phyloP scores from a whole-genome alignment of 2,888 invertebrate species.

The Diogma glabrata region DNA sequence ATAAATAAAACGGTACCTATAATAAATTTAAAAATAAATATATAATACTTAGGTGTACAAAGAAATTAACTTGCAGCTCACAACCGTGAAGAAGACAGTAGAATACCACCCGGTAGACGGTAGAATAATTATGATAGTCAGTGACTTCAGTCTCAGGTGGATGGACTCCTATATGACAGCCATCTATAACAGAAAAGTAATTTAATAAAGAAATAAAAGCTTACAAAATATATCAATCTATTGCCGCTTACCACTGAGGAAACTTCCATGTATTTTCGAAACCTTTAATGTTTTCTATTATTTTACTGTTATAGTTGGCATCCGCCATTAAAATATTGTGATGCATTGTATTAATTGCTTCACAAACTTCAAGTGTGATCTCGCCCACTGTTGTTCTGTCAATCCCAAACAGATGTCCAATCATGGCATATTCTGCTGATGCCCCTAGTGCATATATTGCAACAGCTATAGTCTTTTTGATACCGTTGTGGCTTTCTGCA shows the following conservation, averaged over 20 bases:
- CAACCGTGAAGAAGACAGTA: no score
- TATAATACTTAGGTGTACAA: no score
- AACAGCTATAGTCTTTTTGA: constrained; percentile 11
- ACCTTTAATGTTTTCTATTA: background rate
- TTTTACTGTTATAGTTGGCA: background rate
- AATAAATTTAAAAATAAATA: no score
- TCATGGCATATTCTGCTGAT: constrained; percentile 9
- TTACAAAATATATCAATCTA: no score
- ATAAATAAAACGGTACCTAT: constrained; percentile 12
- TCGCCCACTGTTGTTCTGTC: constrained; percentile 15
- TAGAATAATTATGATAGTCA: constrained; percentile 15
- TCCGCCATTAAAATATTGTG: background rate
- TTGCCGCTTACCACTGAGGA: constrained; percentile 11
- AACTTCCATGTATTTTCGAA: constrained; percentile 5
- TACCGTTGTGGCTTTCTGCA: no score
- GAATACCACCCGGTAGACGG: no score
- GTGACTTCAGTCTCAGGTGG: constrained; percentile 3
- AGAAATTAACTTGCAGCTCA: no score
- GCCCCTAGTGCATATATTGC: constrained; percentile 13
- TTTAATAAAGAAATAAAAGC: no score
- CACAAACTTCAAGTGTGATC: constrained; percentile 9
- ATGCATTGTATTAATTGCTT: background rate
- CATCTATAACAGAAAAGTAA: constrained; percentile 7
- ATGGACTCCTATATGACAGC: constrained; percentile 11
- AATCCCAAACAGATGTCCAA: constrained; percentile 13